Conservation (phyloP, 2,888 invertebrate species). For the Thelaira solivaga region DNA sequence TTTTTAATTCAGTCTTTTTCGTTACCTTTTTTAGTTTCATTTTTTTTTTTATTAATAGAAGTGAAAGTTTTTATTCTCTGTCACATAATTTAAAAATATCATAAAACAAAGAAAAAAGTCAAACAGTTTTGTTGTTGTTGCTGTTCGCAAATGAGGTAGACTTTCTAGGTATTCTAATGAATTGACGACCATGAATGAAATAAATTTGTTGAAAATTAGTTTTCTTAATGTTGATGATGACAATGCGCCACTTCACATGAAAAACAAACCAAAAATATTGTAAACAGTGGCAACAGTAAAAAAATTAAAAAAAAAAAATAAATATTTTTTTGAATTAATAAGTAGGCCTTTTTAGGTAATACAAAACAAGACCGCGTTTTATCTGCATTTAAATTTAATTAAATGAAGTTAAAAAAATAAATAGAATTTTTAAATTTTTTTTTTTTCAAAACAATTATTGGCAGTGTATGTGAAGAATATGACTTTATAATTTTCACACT, state of each 20-base stretch:
- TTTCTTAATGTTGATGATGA: constrained; percentile 20
- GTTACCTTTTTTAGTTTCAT: not conserved
- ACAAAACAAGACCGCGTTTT: too few species aligned
- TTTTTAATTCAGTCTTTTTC: not conserved
- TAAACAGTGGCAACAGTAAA: not conserved
- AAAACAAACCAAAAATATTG: not conserved
- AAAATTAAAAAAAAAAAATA: too few species aligned
- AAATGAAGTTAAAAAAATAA: too few species aligned
- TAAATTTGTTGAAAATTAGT: constrained; percentile 63
- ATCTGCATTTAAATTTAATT: too few species aligned
- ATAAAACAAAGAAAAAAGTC: constrained; percentile 44
- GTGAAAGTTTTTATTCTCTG: constrained; percentile 32
- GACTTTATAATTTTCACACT: too few species aligned
- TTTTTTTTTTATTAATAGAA: not conserved
- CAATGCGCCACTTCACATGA: constrained; percentile 24
- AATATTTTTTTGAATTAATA: too few species aligned
- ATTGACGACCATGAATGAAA: constrained; percentile 66
- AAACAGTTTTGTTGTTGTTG: constrained; percentile 34
- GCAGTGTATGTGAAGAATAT: too few species aligned
- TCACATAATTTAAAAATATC: constrained; percentile 52
- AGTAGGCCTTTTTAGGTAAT: too few species aligned
- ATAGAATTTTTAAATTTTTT: too few species aligned
- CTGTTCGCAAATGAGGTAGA: not conserved
- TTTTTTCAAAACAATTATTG: too few species aligned
- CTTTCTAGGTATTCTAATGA: constrained; percentile 61